Evolutionary conservation across 2,888 invertebrate species (phyloP).

Genomic region (Acanthosepion esculentum): DNA sequence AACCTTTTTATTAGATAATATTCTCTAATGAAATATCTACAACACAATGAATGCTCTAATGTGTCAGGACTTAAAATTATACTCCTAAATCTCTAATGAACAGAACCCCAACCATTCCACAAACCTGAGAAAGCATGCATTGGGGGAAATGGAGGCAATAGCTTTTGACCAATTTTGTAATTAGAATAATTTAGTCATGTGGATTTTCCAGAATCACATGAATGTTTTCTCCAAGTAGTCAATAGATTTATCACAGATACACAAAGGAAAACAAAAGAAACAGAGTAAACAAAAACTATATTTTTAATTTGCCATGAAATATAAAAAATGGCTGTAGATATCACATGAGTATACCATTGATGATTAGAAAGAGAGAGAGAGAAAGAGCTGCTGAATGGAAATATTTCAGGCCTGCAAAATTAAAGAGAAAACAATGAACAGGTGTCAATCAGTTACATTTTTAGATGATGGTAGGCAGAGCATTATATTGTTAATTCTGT

Average conservation of each 20-base stretch:
- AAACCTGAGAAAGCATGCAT: not conserved
- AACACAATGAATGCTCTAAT: no score
- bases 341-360: not conserved
- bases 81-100: not conserved
- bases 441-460: slow-evolving; percentile 2
- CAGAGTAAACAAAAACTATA: not conserved
- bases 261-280: not conserved
- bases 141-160: not conserved
- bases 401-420: not conserved
- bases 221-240: not conserved
- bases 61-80: not conserved
- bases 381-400: not conserved
- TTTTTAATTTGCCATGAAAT: slow-evolving; percentile 24
- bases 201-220: not conserved
- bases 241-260: not conserved
- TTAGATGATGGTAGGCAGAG: not conserved
- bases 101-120: not conserved
- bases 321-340: not conserved
- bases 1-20: no score
- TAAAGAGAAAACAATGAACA: not conserved
- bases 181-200: not conserved
- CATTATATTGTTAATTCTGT: not conserved
- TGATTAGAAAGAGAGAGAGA: not conserved
- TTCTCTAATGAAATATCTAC: no score
- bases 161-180: not conserved